Conservation (phyloP, 2,113 vertebrate genomes). For the Stegastes partitus region DNA sequence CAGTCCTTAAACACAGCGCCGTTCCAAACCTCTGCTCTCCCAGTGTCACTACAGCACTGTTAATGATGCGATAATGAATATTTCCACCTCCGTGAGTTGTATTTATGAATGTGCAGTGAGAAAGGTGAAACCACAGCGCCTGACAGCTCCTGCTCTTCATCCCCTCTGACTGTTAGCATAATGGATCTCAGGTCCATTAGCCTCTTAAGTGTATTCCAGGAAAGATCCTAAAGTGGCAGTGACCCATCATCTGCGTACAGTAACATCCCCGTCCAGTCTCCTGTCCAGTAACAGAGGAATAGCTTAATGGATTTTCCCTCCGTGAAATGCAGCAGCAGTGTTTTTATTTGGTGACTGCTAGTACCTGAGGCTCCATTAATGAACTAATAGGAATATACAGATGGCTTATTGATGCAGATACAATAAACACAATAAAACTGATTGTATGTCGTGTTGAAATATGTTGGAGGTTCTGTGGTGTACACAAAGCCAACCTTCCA, state of each 20-base stretch:
- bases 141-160: not conserved
- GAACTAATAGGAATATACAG: not conserved
- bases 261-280: conserved; percentile 29
- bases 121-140: not conserved
- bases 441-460: not conserved
- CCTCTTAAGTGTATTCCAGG: conserved; percentile 76
- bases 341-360: conserved; percentile 9
- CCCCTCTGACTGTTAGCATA: conserved; percentile 53
- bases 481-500: not conserved
- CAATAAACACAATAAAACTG: not conserved
- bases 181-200: conserved; percentile 79
- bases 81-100: not conserved
- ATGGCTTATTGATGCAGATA: conserved; percentile 16
- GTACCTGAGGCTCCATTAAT: conserved; percentile 20
- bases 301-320: conserved; percentile 62
- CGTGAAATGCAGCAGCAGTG: conserved; percentile 25
- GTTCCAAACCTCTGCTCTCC: too few species aligned
- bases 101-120: not conserved
- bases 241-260: conserved; percentile 39
- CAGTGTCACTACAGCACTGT: too few species aligned
- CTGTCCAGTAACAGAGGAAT: conserved; percentile 40
- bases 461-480: not conserved
- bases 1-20: too few species aligned
- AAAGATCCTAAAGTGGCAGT: conserved; percentile 67
- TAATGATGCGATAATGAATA: not conserved